A percentile compares a stretch with the other conserved stretches of the same genome.
Conservation (phyloP, 2,797 vertebrate genomes). For the Notamacropus eugenii region DNA sequence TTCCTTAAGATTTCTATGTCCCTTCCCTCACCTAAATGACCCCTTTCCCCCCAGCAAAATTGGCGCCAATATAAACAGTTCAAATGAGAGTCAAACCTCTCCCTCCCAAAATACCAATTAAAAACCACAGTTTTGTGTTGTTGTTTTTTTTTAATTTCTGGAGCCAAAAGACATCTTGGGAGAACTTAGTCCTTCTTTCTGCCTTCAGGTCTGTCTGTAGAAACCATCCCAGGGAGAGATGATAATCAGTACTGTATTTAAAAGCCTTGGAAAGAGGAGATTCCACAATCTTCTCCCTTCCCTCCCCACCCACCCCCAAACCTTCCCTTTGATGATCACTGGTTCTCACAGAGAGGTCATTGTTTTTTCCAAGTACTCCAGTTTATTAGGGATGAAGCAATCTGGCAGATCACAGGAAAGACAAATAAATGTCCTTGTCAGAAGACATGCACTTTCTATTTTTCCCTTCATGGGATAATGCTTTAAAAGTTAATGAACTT, state of each 20-base stretch:
- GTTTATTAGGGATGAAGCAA: neutral
- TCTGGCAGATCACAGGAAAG: neutral
- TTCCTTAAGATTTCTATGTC: neutral
- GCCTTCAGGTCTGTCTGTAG: neutral
- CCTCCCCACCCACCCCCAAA: neutral
- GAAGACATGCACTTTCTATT: neutral
- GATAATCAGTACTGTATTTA: neutral
- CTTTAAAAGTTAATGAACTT: neutral
- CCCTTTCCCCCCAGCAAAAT: neutral
- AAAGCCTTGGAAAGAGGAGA: neutral
- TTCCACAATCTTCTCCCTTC: neutral
- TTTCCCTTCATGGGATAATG: neutral
- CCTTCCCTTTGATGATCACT: neutral
- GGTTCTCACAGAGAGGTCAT: neutral
- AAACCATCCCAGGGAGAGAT: neutral
- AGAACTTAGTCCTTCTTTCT: neutral
- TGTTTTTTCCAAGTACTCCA: neutral
- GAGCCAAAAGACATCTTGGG: neutral
- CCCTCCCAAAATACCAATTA: neutral
- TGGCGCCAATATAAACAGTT: neutral
- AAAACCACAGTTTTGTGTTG: neutral
- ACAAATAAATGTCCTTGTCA: neutral
- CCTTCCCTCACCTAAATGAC: neutral
- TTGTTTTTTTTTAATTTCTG: neutral
- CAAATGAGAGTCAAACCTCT: neutral